phyloP scores from a whole-genome alignment of 2,797 vertebrate genomes.

The Trematomus bernacchii region DNA sequence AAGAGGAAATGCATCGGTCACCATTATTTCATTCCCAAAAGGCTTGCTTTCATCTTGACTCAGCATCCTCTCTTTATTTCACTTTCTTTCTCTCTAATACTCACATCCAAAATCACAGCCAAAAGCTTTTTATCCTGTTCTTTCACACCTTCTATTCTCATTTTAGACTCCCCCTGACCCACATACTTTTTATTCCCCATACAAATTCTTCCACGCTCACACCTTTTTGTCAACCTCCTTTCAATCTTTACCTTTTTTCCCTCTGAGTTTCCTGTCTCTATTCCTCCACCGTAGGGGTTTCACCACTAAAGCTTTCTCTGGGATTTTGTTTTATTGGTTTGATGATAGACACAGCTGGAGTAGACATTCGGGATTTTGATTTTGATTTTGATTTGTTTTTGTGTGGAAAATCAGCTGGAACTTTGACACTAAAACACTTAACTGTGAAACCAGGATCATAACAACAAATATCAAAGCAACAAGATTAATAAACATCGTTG shows the following conservation, averaged over 20 bases:
- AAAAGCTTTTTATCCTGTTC: constrained; percentile 66
- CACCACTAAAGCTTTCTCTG: background rate
- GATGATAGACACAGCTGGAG: background rate
- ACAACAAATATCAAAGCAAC: background rate
- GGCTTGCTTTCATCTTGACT: constrained; percentile 77
- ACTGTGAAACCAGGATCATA: background rate
- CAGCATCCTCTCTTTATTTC: constrained; percentile 64
- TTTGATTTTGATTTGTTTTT: background rate
- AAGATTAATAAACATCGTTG: background rate
- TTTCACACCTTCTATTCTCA: constrained; percentile 53
- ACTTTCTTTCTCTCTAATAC: constrained; percentile 64
- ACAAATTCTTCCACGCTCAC: constrained; percentile 27
- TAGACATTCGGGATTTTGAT: background rate
- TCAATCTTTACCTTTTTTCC: constrained; percentile 10
- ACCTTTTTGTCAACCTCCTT: constrained; percentile 22
- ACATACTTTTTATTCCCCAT: constrained; percentile 36
- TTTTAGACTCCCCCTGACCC: constrained; percentile 48
- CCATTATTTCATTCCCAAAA: constrained; percentile 70
- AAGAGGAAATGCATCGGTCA: constrained; percentile 73
- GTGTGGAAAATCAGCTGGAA: background rate
- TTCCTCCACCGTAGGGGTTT: background rate
- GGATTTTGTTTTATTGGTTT: background rate
- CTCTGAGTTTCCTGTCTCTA: background rate
- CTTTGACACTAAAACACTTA: background rate
- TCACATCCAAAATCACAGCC: constrained; percentile 61